A percentile compares a stretch with the other conserved stretches of the same genome.
Conservation (phyloP, 1,140 invertebrate genomes). For the Melanaphis sacchari region DNA sequence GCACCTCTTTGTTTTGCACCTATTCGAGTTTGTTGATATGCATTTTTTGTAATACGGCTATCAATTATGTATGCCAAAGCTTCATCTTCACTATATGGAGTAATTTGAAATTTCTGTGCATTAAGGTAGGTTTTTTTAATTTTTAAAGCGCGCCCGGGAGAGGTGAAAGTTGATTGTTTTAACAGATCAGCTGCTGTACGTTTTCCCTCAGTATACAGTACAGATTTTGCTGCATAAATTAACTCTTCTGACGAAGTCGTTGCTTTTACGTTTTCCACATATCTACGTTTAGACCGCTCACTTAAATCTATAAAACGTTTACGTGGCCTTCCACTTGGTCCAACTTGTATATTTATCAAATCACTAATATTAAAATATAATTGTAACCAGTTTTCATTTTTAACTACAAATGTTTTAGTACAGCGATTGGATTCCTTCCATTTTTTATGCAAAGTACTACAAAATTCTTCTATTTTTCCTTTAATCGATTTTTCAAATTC, state of each 20-base stretch:
- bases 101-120: too few species aligned
- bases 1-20: not conserved
- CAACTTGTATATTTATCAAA: not conserved
- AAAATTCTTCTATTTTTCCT: too few species aligned
- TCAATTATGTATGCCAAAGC: slow-evolving; percentile 38
- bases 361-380: not conserved
- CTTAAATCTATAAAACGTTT: not conserved
- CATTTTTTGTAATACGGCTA: not conserved
- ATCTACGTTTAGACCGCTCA: slow-evolving; percentile 25
- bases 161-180: not conserved
- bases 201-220: not conserved
- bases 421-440: slow-evolving; percentile 4
- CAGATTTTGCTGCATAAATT: slow-evolving; percentile 13
- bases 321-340: not conserved
- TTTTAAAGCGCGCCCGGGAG: not conserved
- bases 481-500: too few species aligned
- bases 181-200: not conserved
- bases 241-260: not conserved
- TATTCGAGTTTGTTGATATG: slow-evolving; percentile 13
- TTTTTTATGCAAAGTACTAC: not conserved
- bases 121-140: not conserved
- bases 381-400: not conserved
- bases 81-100: not conserved
- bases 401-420: not conserved
- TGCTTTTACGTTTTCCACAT: not conserved